Evolutionary conservation across 2,888 invertebrate species (phyloP), one percentile per base, ranked within the genome.

Genomic region (Furcula furcula): DNA sequence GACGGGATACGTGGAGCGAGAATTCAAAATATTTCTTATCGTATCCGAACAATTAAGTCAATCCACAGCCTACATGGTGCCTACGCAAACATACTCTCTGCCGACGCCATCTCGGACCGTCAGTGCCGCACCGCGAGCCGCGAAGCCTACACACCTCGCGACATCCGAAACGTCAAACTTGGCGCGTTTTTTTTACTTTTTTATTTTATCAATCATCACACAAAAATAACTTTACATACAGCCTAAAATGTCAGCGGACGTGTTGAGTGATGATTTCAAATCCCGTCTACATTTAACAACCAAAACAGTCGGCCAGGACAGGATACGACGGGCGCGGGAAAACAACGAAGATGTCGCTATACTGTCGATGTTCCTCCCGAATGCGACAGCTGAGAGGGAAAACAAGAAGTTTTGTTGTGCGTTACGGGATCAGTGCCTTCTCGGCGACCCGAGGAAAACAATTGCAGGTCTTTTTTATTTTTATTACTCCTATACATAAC

Each of bases 321-420:
- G 95, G 72, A 95, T 95, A 65, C 91, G 92, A 56, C 91, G 92
- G 69, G 95, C 95, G 44, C 91, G 93, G 82, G 94, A 95, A 62
- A 93, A 93, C 71, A 95, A 95, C 79, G 96, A 96, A 84, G 97
- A 97, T 85, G 93, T 96, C 42, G 96, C 96, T 33, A 93, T 97
- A 59, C 87, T 96, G 59, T 95, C 95, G 50, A 95, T 95, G 93
- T 94, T 96, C 67, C 89, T 96, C 42, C 93, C 95, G 27, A 91
- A 90, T 58, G 90, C 91, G 20, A 90, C 90, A 29, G 91, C 91
- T 62, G 91, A 92, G 38, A 69, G 83, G 59, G 92, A 92, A 63
- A 93, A 93, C 66, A 94, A 93, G 70, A 91, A 93, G 64, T 97
- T 97, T 79, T 91, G 92, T 75, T 97, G 97, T 85, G 91, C 92